Evolutionary conservation across 2,797 vertebrate species (phyloP).

Genomic region (Takifugu ocellatus): DNA sequence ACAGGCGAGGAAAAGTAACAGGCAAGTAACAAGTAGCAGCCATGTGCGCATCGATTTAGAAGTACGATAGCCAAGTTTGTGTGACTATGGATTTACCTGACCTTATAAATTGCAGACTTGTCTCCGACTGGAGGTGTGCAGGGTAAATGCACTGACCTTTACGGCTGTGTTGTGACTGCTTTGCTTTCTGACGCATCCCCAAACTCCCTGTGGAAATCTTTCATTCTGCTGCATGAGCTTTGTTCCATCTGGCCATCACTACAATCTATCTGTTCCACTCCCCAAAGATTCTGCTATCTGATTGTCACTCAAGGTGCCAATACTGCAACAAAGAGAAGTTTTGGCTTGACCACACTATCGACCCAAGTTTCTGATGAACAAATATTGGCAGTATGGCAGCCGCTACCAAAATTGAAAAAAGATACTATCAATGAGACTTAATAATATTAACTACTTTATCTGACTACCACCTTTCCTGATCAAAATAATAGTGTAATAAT

Average conservation of each 20-base stretch:
- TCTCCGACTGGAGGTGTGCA: constrained; percentile 19
- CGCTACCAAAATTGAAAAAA: not conserved
- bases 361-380: constrained; percentile 11
- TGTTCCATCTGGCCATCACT: constrained; percentile 43
- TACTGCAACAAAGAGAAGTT: constrained; percentile 30
- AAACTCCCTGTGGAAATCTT: constrained; percentile 51
- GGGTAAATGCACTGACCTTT: constrained; percentile 21
- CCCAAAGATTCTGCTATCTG: constrained; percentile 48
- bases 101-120: constrained; percentile 5
- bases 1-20: constrained; percentile 26
- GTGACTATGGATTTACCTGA: constrained; percentile 5
- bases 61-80: constrained; percentile 5
- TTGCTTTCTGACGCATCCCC: constrained; percentile 39
- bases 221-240: constrained; percentile 48
- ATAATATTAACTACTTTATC: not conserved
- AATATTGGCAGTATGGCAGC: too few species aligned
- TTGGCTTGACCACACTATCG: constrained; percentile 38
- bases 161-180: constrained; percentile 10
- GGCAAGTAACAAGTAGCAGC: not conserved
- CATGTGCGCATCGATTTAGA: constrained; percentile 16
- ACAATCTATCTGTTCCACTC: constrained; percentile 45
- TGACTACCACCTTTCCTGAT: not conserved
- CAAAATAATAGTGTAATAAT: constrained; percentile 1
- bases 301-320: constrained; percentile 45
- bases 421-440: not conserved